Evolutionary conservation across 2,888 invertebrate genomes (phyloP), one percentile per base, ranked within the genome.

Genomic region (Artemia sp.): DNA sequence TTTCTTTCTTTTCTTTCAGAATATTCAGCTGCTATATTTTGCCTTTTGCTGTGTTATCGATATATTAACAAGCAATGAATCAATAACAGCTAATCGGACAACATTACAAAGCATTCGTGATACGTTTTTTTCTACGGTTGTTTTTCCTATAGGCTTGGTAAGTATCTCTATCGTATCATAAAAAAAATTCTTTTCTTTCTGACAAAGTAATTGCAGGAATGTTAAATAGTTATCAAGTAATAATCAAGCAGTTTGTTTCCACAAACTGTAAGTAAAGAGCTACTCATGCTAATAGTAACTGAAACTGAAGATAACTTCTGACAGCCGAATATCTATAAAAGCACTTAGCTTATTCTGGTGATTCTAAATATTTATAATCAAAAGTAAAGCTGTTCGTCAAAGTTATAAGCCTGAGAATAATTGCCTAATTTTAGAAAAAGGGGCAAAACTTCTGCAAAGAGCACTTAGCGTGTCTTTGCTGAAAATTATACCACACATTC

Each of bases 1-100:
- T 38, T 38, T 38, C 38, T 58, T 58, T 78, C 77, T 19, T 19
- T 19, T 76, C 74, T 82, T 82, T 71, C 83, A 90, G 89, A 83
- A 87, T 76, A 80, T 88, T 71, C 88, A 92, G 82, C 84, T 89
- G 6, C 73, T 86, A 10, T 92, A 90, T 78, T 92, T 88, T 78
- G 83, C 85, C 11, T 78, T 90, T 73, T 87, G 89, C 69, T 77
- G 88, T 8, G 72, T 86, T 8, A 90, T 90, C 80, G 91, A 92
- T 78, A 74, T 89, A 12, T 79, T 85, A 74, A 90, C 90, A 58
- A 85, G 85, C 68, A 87, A 87, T 78, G 86, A 87, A 75, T 79
- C 84, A 52, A 79, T 81, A 66, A 83, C 85, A 11, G 83, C 85
- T 73, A 83, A 83, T 71, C 80, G 83, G 71, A 86, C 89, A 38